Conservation (phyloP, 2,797 vertebrate genomes). For the Octomys mimax region DNA sequence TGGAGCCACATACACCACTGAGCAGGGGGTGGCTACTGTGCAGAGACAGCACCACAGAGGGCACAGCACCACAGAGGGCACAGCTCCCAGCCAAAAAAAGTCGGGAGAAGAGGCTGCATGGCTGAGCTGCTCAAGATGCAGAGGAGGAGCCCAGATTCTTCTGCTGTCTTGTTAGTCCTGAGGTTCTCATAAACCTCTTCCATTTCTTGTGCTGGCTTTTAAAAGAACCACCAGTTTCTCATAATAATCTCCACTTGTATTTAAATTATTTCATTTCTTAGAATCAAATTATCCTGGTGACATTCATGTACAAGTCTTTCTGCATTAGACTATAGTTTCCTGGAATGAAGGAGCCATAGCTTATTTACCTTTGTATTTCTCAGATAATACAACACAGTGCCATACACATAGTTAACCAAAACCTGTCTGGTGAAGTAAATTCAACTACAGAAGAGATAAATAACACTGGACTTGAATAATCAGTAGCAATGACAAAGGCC, state of each 20-base stretch:
- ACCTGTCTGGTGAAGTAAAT: not conserved
- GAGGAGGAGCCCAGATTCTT: not conserved
- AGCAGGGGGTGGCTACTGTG: not conserved
- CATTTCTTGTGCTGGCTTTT: not conserved
- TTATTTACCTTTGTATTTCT: not conserved
- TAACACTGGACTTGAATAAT: conserved; percentile 41
- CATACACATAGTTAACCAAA: not conserved
- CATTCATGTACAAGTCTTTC: conserved; percentile 22
- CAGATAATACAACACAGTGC: not conserved
- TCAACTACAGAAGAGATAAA: conserved; percentile 15
- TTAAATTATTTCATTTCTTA: conserved; percentile 58
- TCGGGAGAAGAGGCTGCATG: not conserved
- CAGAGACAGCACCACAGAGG: not conserved
- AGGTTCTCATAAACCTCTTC: not conserved
- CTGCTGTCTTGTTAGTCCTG: not conserved
- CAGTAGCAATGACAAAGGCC: not conserved
- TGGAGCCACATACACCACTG: not conserved
- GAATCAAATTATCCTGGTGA: conserved; percentile 2
- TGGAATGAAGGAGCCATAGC: conserved; percentile 1
- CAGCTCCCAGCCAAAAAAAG: not conserved
- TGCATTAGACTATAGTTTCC: not conserved
- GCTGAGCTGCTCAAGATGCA: not conserved
- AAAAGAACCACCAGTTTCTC: conserved; percentile 41
- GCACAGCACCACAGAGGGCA: not conserved
- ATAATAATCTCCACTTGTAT: not conserved